Evolutionary conservation across 2,113 vertebrate species (phyloP).

Genomic region (Gnathochromis pfefferi): DNA sequence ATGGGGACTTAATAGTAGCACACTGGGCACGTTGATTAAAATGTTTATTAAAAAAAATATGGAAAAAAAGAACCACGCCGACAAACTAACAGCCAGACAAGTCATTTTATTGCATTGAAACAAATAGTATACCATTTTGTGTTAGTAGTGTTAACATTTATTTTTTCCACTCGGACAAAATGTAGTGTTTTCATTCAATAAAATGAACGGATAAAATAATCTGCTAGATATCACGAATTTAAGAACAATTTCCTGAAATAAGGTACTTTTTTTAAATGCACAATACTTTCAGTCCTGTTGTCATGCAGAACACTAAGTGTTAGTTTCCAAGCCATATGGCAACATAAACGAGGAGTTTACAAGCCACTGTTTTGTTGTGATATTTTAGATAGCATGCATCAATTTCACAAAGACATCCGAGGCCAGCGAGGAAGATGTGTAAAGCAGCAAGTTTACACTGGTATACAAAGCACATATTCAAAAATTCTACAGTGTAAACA

Average conservation of each 20-base stretch:
- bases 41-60: not conserved
- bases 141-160: constrained; percentile 34
- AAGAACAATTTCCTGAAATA: not conserved
- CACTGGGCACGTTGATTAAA: not conserved
- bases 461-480: not conserved
- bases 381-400: constrained; percentile 46
- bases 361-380: not conserved
- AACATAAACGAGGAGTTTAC: not conserved
- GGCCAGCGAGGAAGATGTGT: not conserved
- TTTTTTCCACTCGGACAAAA: not conserved
- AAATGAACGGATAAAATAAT: constrained; percentile 8
- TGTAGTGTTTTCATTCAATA: not conserved
- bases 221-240: constrained; percentile 3
- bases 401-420: not conserved
- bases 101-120: constrained; percentile 56
- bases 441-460: not conserved
- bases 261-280: not conserved
- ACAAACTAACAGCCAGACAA: not conserved
- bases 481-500: not conserved
- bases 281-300: constrained; percentile 6
- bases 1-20: not conserved
- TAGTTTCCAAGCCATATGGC: constrained; percentile 33
- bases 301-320: constrained; percentile 48
- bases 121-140: constrained; percentile 27
- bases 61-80: not conserved